These are phyloP conservation scores for Condylostylus longicornis DNA, from an alignment of 1,140 invertebrate species.

Conservation along the genomic window DNA sequence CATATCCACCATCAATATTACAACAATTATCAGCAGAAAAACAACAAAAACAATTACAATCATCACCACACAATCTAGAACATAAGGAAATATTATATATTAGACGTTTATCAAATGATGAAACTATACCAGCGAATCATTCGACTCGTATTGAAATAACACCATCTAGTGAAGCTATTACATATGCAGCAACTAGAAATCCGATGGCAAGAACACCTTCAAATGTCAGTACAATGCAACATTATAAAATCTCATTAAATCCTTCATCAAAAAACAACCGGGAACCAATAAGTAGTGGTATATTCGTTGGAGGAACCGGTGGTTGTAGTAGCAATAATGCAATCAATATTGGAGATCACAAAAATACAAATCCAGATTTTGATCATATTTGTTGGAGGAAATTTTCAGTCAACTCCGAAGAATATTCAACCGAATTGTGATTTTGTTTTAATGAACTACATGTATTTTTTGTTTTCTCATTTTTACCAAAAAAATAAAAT, in stretches of 20 bases:
- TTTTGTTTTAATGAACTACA: neutral
- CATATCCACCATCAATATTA: too few relatives aligned
- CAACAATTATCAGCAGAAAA: too few relatives aligned
- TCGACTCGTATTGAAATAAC: constrained; percentile 28
- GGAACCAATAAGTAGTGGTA: constrained; percentile 5
- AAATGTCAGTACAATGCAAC: constrained; percentile 9
- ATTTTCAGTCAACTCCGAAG: constrained; percentile 28
- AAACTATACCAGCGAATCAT: constrained; percentile 9
- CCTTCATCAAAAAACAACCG: neutral
- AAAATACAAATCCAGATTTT: constrained; percentile 19
- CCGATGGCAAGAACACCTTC: constrained; percentile 19
- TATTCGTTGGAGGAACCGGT: neutral
- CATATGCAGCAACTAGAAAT: constrained; percentile 23
- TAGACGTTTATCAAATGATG: constrained; percentile 20
- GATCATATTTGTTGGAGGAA: constrained; percentile 32
- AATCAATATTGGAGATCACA: constrained; percentile 20
- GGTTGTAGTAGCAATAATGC: constrained; percentile 13
- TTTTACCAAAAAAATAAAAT: too few relatives aligned
- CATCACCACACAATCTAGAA: too few relatives aligned
- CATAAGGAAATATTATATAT: constrained; percentile 29
- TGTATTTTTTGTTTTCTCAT: neutral
- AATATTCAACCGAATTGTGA: constrained; percentile 31
- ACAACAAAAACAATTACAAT: neutral
- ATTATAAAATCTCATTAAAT: neutral
- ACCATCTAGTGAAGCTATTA: constrained; percentile 27